Base-by-base conservation (phyloP, 2,113 vertebrate species). In the Muntiacus reevesi region DNA sequence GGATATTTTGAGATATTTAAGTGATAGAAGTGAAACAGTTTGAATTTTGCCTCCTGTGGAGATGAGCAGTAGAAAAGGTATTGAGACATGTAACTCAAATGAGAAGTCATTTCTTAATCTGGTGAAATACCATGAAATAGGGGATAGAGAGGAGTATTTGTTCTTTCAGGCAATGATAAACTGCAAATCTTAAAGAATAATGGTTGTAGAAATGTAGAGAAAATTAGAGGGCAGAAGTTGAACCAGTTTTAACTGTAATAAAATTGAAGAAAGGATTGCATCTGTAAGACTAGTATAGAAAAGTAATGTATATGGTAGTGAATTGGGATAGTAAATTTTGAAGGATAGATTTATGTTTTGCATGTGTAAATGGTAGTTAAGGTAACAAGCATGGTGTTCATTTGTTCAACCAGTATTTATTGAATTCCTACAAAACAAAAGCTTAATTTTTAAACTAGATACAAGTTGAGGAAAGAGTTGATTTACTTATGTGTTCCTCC, bases 301-400 rank as follows among this genome's bases (percentile, higher is more conserved):
- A 91, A 87, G 30, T 82, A 87, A 78, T 40, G 62, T 8, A 59
- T 5, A 7, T 33, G 27, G 40, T 91, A 91, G 43, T 95, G 76
- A 93, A 79, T 95, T 89, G 55, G 0, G 52, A 84, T 91, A 67
- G 79, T 94, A 59, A 82, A 87, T 40, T 87, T 94, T 94, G 93
- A 89, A 96, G 89, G 57, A n/a, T 82, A 86, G 71, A 28, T 76
- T 82, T 87, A 28, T 81, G 78, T 92, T 96, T 95, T 96, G 78
- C 16, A 15, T 91, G 30, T 59, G 4, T 91, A 82, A 86, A 54
- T 89, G 87, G 15, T 95, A 91, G 62, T 54, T 60, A 93, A 89
- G 21, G 43, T 76, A 94, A 13, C 88, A 81, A 88, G 40, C 40
- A 15, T 92, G 27, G 28, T 83, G 82, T 94, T 93, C n/a, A 87